Percentiles rank a stretch among this genome's conserved stretches.
phyloP scores from a whole-genome alignment of 2,797 vertebrate genomes.

The Pseudopleuronectes americanus region DNA sequence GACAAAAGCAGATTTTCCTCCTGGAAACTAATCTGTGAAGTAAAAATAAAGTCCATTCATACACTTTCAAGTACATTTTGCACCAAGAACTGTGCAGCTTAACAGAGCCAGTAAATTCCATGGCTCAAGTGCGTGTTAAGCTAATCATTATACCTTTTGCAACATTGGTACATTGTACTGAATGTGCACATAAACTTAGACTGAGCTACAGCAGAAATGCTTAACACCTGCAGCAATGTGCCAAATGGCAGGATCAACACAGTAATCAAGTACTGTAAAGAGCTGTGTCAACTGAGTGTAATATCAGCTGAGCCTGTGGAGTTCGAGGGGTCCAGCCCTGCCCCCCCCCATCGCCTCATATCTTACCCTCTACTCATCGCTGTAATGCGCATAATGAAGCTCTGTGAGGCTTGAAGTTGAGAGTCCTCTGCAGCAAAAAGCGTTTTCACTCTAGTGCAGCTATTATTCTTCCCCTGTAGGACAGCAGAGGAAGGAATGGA shows the following conservation, averaged over 20 bases:
- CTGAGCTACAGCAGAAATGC: not conserved
- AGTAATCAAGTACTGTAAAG: not conserved
- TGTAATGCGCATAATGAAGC: conserved; percentile 76
- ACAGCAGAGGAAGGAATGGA: conserved; percentile 68
- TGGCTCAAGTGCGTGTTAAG: too few species aligned
- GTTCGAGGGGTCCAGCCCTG: conserved; percentile 35
- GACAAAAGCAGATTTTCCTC: not conserved
- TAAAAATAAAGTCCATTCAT: not conserved
- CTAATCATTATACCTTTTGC: too few species aligned
- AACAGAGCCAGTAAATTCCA: not conserved
- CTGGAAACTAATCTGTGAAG: conserved; percentile 1
- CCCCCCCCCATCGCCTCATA: conserved; percentile 44
- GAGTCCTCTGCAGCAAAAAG: conserved; percentile 77
- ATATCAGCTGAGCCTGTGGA: conserved; percentile 7
- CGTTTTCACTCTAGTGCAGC: conserved; percentile 74
- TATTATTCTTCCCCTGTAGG: conserved; percentile 70
- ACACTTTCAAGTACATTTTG: not conserved
- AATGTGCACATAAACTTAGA: not conserved
- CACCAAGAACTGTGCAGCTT: not conserved
- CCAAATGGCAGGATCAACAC: conserved; percentile 10
- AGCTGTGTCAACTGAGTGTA: not conserved
- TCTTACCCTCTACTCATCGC: conserved; percentile 58
- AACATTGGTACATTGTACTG: not conserved
- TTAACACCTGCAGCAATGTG: not conserved
- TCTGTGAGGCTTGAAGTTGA: conserved; percentile 58